Evolutionary conservation across 2,888 invertebrate genomes (phyloP).

Genomic region (Rutpela maculata): DNA sequence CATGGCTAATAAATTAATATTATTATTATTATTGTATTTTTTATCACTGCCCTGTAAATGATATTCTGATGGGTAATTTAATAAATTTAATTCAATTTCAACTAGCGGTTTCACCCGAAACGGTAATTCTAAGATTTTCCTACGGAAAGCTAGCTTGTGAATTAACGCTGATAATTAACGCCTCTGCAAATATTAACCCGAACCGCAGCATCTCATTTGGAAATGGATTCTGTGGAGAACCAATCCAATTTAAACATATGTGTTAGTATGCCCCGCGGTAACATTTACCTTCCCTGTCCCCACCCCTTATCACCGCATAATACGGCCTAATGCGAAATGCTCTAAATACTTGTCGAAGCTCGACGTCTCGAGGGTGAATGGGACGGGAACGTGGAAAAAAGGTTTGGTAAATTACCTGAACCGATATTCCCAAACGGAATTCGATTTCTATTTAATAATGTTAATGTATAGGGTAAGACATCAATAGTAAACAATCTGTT

Average conservation of each 20-base stretch:
- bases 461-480: too few relatives aligned
- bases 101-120: neutral
- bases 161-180: conserved; percentile 46
- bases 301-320: conserved; percentile 30
- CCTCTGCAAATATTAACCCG: conserved; percentile 48
- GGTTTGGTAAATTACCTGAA: too few relatives aligned
- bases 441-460: too few relatives aligned
- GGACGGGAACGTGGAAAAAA: conserved; percentile 2
- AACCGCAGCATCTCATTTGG: conserved; percentile 57
- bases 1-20: too few relatives aligned
- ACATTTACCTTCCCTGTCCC: conserved; percentile 16
- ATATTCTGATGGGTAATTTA: too few relatives aligned
- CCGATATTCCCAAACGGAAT: too few relatives aligned
- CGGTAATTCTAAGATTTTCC: neutral
- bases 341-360: conserved; percentile 20
- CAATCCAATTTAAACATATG: conserved; percentile 61
- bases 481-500: too few relatives aligned
- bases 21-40: too few relatives aligned
- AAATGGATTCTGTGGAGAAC: conserved; percentile 58
- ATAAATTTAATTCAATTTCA: too few relatives aligned
- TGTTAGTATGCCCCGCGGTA: conserved; percentile 46
- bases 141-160: neutral
- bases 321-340: conserved; percentile 24
- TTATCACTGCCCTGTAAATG: too few relatives aligned
- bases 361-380: neutral